Evolutionary conservation across 2,113 vertebrate species (phyloP), one percentile per base, ranked within the genome.

Genomic region (Cottus gobio): DNA sequence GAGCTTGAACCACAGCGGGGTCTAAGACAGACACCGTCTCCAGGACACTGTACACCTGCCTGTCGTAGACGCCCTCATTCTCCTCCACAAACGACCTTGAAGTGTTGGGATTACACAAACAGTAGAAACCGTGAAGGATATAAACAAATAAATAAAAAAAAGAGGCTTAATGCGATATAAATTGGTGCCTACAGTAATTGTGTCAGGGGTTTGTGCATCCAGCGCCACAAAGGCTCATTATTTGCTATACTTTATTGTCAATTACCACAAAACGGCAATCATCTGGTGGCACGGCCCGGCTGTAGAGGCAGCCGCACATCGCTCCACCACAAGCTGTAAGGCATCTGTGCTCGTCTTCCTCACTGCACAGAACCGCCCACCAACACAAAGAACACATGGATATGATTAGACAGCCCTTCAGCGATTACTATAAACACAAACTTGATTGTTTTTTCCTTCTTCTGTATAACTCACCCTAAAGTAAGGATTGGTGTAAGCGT

Each of bases 81-180:
- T 97, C 96, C 84, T 96, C 95, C 91, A 97, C 96, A 87, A 99
- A 98, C 15, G 94, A 94, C 92, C 98, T 99, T 82, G 54, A 36
- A 73, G 50, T 34, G 37, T 31, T 7, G 61, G 44, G 91, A 77
- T 66, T 34, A 70, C 50, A 86, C 15, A 76, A 37, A 68, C 26
- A 63, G 26, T 61, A 28, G 39, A 34, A 36, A 37, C 36, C 37
- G 16, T 39, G 7, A 57, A 16, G n/a, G 44, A 58, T 13, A 20
- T 34, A n/a, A n/a, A n/a, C n/a, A n/a, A n/a, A 34, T 34, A 5
- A 6, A 37, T 9, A 37, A 37, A 37, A 37, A n/a, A 36, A 31
- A 36, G 1, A n/a, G 42, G 12, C 24, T 4, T 31, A 36, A 34
- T 34, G 48, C 18, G 5, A 44, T 31, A 52, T 5, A 11, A 34